Evolutionary conservation across 2,888 invertebrate species (phyloP).

Genomic region (Pristionchus exspectatus): DNA sequence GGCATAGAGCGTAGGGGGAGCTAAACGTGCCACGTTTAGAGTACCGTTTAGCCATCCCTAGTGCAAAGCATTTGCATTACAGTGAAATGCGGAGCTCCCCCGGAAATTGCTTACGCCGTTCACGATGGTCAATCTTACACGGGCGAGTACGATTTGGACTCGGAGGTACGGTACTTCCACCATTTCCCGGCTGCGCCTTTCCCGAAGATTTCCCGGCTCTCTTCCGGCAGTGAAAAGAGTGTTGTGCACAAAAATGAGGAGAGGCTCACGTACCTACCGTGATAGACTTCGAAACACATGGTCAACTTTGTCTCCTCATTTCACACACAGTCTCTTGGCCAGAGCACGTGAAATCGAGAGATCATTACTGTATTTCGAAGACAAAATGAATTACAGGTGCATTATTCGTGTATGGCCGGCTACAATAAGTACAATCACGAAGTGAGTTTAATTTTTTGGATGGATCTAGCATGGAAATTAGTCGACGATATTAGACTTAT

Average conservation of each 20-base stretch:
- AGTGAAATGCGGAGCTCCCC: slow-evolving; percentile 81
- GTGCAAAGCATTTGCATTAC: slow-evolving; percentile 46
- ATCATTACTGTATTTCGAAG: neutral
- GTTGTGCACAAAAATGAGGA: no score
- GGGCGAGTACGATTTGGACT: slow-evolving; percentile 76
- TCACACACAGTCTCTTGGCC: neutral
- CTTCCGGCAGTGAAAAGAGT: no score
- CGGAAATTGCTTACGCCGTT: slow-evolving; percentile 80
- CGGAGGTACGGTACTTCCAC: slow-evolving; percentile 63
- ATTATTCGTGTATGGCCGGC: slow-evolving; percentile 95
- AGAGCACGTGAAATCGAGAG: no score
- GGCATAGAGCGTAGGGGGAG: no score
- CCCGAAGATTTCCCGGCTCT: no score
- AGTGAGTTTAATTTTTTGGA: slow-evolving; percentile 34
- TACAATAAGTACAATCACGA: slow-evolving; percentile 83
- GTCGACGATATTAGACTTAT: no score
- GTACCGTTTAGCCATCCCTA: no score
- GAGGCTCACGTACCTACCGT: no score
- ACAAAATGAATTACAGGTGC: slow-evolving; percentile 83
- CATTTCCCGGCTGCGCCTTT: neutral
- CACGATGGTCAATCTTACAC: slow-evolving; percentile 86
- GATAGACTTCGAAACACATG: no score
- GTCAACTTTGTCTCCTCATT: no score
- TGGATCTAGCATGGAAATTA: no score
- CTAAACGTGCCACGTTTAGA: no score